Base-by-base conservation (phyloP, 2,113 vertebrate species). In the Engystomops pustulosus region DNA sequence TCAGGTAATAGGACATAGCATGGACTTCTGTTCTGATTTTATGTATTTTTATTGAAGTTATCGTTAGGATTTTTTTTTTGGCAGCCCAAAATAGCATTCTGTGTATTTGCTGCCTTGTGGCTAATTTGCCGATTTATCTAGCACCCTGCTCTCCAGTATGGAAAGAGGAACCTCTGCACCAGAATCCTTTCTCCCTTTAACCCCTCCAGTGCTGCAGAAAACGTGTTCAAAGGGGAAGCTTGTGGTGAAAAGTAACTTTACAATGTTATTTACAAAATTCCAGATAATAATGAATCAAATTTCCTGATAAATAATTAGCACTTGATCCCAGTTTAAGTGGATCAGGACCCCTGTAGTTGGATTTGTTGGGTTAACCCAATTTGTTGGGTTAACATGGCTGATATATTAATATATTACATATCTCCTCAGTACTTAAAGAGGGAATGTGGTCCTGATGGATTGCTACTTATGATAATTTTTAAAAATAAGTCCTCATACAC, bases 101-200 rank as follows among this genome's bases (percentile, higher is more conserved):
- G 58, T 62, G 23, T 32, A 62, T 17, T 62, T 62, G 27, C 25
- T 32, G 58, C 23, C 55, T 34, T 9, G 30, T 20, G 3, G 15
- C 62, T 67, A 9, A 3, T 34, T 67, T 34, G 62, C 55, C 10
- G 23, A 55, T 60, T n/a, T n/a, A 60, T 60, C 23, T 3, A 11
- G 18, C 62, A 36, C 15, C 20, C 7, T 67, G 17, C 17, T 36
- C 30, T 67, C 62, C 32, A 34, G 17, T 67, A 17, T 17, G 30
- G 60, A 44, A 70, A 70, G 68, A 70, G 68, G 68, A 70, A 70
- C 68, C 36, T 41, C 68, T 23, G 68, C 36, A 70, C n/a, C 7
- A 41, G 10, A 70, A 44, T 70, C 68, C 68, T 70, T 70, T 70
- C 68, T 44, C 68, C 36, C 18, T 14, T 70, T 70, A 70, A 70